Percentiles rank a stretch among this genome's conserved stretches.
Conservation (phyloP, 2,797 vertebrate genomes). For the Rousettus madagascariensis region DNA sequence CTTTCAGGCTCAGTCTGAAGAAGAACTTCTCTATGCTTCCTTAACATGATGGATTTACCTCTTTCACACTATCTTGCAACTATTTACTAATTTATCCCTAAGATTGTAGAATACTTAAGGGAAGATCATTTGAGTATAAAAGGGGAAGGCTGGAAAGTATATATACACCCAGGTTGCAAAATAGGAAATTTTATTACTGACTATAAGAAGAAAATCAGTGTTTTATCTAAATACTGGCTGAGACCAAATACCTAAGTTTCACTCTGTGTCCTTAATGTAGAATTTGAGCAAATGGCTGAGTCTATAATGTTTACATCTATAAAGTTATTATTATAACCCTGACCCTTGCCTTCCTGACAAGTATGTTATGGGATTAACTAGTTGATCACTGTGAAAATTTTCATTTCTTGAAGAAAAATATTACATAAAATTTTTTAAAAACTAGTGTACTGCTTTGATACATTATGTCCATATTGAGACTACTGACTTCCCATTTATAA, state of each 20-base stretch:
- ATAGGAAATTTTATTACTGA: not conserved
- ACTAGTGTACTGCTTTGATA: not conserved
- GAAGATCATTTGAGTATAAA: not conserved
- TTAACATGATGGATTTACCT: not conserved
- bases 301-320: not conserved
- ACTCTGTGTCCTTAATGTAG: not conserved
- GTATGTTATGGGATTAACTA: not conserved
- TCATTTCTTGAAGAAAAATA: slow-evolving; percentile 12
- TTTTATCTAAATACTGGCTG: slow-evolving; percentile 12
- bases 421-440: not conserved
- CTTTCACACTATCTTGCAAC: not conserved
- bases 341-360: not conserved
- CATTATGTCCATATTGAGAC: not conserved
- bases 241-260: slow-evolving; percentile 1
- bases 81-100: not conserved
- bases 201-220: not conserved
- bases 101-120: not conserved
- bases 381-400: not conserved
- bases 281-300: not conserved
- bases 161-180: not conserved
- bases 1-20: not conserved
- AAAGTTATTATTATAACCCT: not conserved
- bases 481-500: not conserved
- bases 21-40: not conserved
- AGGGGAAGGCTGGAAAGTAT: not conserved